A percentile compares a stretch with the other conserved stretches of the same genome.
Conservation (phyloP, 1,140 invertebrate genomes). For the Leptinotarsa defecta region DNA sequence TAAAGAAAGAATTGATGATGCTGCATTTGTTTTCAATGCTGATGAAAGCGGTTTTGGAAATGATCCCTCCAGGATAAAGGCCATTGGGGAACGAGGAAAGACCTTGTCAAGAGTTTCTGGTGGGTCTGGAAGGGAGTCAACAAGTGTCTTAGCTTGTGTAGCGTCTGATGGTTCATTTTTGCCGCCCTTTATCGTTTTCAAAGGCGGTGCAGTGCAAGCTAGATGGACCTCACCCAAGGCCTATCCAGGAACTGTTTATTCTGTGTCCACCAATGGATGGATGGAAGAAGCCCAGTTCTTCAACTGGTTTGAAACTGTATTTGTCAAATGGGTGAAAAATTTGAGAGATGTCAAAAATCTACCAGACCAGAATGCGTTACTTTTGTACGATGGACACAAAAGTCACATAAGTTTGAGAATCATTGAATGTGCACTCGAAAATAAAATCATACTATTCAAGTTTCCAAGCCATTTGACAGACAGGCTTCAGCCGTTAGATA, state of each 20-base stretch:
- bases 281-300: slow-evolving; percentile 49
- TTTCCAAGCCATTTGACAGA: slow-evolving; percentile 37
- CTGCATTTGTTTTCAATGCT: slow-evolving; percentile 34
- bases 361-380: slow-evolving; percentile 28
- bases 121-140: slow-evolving; percentile 47
- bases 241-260: slow-evolving; percentile 49
- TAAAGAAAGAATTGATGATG: slow-evolving; percentile 10
- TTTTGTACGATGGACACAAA: slow-evolving; percentile 33
- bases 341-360: slow-evolving; percentile 23
- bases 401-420: slow-evolving; percentile 34
- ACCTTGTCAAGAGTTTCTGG: slow-evolving; percentile 43
- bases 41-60: slow-evolving; percentile 34
- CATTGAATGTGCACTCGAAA: slow-evolving; percentile 33
- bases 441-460: slow-evolving; percentile 33
- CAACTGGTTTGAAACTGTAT: slow-evolving; percentile 41
- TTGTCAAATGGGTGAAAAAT: slow-evolving; percentile 31
- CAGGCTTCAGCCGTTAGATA: slow-evolving; percentile 34
- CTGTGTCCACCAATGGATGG: slow-evolving; percentile 49
- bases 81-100: slow-evolving; percentile 42
- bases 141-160: slow-evolving; percentile 49
- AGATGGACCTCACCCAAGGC: slow-evolving; percentile 42
- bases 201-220: slow-evolving; percentile 47
- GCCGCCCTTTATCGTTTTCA: slow-evolving; percentile 50
- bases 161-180: slow-evolving; percentile 46
- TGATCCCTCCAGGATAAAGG: slow-evolving; percentile 28